Evolutionary conservation across 2,888 invertebrate species (phyloP).

Genomic region (Nymphalis urticae): DNA sequence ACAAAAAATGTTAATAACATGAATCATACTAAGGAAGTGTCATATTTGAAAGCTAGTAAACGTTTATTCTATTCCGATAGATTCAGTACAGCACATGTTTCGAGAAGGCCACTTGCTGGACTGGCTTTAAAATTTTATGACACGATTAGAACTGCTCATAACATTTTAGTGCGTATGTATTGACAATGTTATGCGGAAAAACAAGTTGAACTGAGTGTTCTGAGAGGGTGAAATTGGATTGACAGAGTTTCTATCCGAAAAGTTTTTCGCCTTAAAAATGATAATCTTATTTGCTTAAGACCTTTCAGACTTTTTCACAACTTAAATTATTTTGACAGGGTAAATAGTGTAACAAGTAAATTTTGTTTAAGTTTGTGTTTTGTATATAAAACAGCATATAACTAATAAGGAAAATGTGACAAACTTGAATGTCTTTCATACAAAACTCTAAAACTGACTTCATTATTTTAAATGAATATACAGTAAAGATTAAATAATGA

Average conservation of each 20-base stretch:
- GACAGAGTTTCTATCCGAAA: not conserved
- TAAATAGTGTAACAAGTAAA: not conserved
- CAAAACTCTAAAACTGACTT: too few species aligned
- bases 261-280: not conserved
- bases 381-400: too few species aligned
- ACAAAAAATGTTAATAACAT: too few species aligned
- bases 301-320: not conserved
- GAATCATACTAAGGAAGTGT: not conserved
- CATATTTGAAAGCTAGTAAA: not conserved
- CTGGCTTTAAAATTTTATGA: constrained; percentile 36
- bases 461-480: too few species aligned
- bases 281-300: not conserved
- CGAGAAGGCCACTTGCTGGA: constrained; percentile 22
- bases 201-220: not conserved
- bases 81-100: constrained; percentile 19
- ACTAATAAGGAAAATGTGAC: too few species aligned
- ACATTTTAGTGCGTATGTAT: constrained; percentile 34
- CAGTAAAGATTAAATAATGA: too few species aligned
- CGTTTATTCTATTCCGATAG: constrained; percentile 11
- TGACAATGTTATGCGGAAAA: constrained; percentile 30
- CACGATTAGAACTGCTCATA: constrained; percentile 24
- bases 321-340: not conserved
- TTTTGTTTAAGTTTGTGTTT: not conserved
- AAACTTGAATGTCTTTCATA: too few species aligned
- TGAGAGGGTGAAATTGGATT: not conserved